phyloP scores from a whole-genome alignment of 2,888 invertebrate species.

The Tortrix viridana region DNA sequence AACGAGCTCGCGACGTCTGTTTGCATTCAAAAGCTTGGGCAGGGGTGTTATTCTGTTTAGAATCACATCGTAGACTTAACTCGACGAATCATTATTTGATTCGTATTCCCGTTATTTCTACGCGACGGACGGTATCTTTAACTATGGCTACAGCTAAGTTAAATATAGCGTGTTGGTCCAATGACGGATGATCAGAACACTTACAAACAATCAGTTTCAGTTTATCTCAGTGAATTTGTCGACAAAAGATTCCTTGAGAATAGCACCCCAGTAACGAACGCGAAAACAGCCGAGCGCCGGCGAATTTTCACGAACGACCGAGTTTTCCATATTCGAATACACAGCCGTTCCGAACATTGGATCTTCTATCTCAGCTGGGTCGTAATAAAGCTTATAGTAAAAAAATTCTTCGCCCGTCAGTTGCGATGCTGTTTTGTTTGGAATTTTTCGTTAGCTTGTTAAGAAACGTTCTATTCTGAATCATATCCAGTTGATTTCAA shows the following conservation, averaged over 20 bases:
- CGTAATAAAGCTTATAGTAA: constrained; percentile 45
- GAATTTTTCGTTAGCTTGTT: constrained; percentile 16
- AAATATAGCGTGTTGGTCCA: too few relatives aligned
- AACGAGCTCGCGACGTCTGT: constrained; percentile 43
- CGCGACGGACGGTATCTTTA: too few relatives aligned
- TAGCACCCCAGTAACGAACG: constrained; percentile 46
- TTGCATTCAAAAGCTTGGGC: constrained; percentile 49
- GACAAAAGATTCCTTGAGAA: too few relatives aligned
- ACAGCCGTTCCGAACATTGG: neutral
- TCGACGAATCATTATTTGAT: too few relatives aligned
- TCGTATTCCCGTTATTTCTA: too few relatives aligned
- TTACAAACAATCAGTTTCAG: too few relatives aligned
- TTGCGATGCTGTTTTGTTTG: constrained; percentile 25
- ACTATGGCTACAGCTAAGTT: too few relatives aligned
- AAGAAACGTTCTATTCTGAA: neutral
- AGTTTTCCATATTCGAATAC: constrained; percentile 55
- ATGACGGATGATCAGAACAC: too few relatives aligned
- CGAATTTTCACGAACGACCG: constrained; percentile 51
- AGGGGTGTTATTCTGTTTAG: too few relatives aligned
- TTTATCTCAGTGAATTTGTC: too few relatives aligned
- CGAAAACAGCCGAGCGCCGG: constrained; percentile 51
- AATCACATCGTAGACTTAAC: too few relatives aligned
- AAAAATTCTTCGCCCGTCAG: constrained; percentile 36
- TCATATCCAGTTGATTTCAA: constrained; percentile 12
- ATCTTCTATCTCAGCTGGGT: constrained; percentile 40